Evolutionary conservation across 1,140 invertebrate genomes (phyloP), one percentile per base, ranked within the genome.

Genomic region (Aphelenchoides avenae): DNA sequence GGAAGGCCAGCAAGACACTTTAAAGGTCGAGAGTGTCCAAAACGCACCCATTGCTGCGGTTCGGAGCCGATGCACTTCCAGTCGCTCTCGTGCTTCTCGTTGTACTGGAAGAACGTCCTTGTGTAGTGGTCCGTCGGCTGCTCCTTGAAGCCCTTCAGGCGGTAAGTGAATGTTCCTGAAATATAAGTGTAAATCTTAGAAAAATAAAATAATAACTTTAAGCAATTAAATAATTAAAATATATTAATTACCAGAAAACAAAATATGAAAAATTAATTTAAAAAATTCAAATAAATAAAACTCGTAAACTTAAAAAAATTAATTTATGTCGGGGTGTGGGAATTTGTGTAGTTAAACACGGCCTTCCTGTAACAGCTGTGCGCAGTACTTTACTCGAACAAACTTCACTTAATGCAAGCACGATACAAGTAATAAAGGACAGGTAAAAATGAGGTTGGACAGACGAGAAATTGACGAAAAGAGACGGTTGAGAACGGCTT

Each of bases 81-180:
- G 58, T 80, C 78, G 1, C 71, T 58, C 60, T 51, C 24, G 73
- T 66, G 18, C 68, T 60, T 80, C 43, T 85, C 78, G 18, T 82
- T 78, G 4, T 81, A 81, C 30, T 86, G 57, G 67, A 87, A 89
- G 76, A 85, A 93, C 0, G 87, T 84, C 29, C 89, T 79, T 81
- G 91, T 85, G 71, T 91, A 94, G 79, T 94, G 90, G 79, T 93
- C 86, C 0, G 89, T 89, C 0, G 91, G 91, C 61, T 86, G 84
- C 0, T 81, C 55, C 53, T 84, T 80, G 77, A 95, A 96, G 0
- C 91, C 91, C 57, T 88, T 87, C 71, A 94, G 83, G 9, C 91
- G 83, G 77, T 90, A 90, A 24, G 88, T 90, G 71, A 93, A 95
- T 0, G 88, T 91, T 0, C 60, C 67, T 69, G 44, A 27, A 68